Conservation (phyloP, 2,888 invertebrate species). For the Caenorhabditis doughertyi region DNA sequence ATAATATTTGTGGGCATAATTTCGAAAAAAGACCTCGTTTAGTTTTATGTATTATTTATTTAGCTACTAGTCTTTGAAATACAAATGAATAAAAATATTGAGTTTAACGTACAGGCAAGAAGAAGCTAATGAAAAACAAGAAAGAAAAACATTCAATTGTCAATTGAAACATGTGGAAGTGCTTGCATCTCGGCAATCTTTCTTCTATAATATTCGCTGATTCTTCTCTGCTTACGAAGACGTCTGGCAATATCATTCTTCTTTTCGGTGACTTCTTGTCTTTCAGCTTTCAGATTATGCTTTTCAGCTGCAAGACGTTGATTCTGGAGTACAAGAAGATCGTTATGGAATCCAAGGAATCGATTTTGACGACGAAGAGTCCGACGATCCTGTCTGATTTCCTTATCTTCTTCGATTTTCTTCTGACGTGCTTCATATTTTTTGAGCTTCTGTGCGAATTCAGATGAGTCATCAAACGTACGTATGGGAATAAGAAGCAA, state of each 20-base stretch:
- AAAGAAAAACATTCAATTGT: too few species aligned
- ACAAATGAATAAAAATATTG: neutral
- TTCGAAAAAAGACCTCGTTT: neutral
- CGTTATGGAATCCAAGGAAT: constrained; percentile 37
- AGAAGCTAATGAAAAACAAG: too few species aligned
- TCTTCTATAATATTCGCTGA: constrained; percentile 49
- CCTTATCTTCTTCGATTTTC: constrained; percentile 5
- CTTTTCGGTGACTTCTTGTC: constrained; percentile 15
- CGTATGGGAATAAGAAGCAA: neutral
- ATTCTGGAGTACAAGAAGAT: constrained; percentile 33
- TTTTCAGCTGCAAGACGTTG: constrained; percentile 27
- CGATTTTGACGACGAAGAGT: constrained; percentile 49
- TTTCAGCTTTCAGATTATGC: constrained; percentile 9
- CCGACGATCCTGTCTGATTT: constrained; percentile 17
- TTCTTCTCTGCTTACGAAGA: constrained; percentile 40
- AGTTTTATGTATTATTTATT: constrained; percentile 10
- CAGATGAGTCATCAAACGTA: too few species aligned
- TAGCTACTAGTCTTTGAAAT: constrained; percentile 10
- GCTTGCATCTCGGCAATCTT: constrained; percentile 20
- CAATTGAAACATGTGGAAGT: neutral
- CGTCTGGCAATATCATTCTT: constrained; percentile 20
- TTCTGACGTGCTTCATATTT: constrained; percentile 10
- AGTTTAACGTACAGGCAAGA: neutral
- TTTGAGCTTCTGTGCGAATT: neutral
- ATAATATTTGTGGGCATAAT: constrained; percentile 38